Evolutionary conservation across 2,888 invertebrate genomes (phyloP).

Genomic region (Hymenopus coronatus): DNA sequence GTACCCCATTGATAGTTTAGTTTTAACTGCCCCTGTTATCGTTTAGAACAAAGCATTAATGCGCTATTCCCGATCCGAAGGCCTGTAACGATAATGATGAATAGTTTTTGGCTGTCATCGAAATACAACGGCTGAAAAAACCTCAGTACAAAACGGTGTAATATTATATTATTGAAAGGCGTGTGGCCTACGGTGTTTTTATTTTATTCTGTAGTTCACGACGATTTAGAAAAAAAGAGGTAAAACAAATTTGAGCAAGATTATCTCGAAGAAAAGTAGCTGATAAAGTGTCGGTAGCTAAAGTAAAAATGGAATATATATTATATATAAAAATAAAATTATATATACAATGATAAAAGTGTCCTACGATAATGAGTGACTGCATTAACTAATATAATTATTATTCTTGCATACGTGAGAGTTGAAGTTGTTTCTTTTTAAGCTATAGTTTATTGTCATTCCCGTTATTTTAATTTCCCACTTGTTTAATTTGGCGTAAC

Average conservation of each 20-base stretch:
- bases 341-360: slow-evolving; percentile 33
- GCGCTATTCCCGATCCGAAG: background rate
- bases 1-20: background rate
- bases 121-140: slow-evolving; percentile 8
- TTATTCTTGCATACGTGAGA: slow-evolving; percentile 4
- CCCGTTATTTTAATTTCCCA: background rate
- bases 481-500: background rate
- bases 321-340: slow-evolving; percentile 34
- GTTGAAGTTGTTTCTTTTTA: background rate
- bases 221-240: slow-evolving; percentile 31
- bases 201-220: slow-evolving; percentile 28
- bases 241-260: slow-evolving; percentile 28
- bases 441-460: slow-evolving; percentile 3
- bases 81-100: background rate
- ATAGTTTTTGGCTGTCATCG: background rate
- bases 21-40: background rate
- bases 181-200: slow-evolving; percentile 27
- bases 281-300: slow-evolving; percentile 35
- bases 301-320: slow-evolving; percentile 34
- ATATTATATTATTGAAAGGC: slow-evolving; percentile 22
- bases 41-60: background rate
- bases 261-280: slow-evolving; percentile 29
- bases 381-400: slow-evolving; percentile 28
- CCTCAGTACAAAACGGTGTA: slow-evolving; percentile 29
- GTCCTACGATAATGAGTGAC: slow-evolving; percentile 34